Base-by-base conservation (phyloP, 2,113 vertebrate species). In the Pontoporia blainvillei region DNA sequence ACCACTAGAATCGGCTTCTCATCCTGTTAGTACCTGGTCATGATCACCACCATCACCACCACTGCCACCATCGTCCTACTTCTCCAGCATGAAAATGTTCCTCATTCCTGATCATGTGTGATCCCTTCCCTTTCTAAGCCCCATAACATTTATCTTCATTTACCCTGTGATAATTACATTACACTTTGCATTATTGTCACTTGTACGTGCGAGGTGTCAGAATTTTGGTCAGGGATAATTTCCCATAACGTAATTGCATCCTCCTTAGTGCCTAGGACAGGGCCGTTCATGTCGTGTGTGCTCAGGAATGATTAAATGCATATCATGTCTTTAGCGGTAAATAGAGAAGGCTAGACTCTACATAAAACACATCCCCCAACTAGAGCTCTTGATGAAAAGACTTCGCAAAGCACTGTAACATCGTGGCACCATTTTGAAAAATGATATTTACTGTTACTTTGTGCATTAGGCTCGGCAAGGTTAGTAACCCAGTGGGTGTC, bases 401-500 rank as follows among this genome's bases (percentile, higher is more conserved):
- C 29, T 83, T 13, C 46, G 25, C 44, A 78, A 62, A 66, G 27
- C 67, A n/a, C 23, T 59, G 44, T 12, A 44, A 14, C 61, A 7
- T 85, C 34, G 34, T 3, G 78, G n/a, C 6, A 61, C 21, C 34
- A 13, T 41, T 29, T 76, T 67, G n/a, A 17, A 71, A 88, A 67
- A 69, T 36, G 34, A 31, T 64, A 71, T 71, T 94, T 59, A 46
- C 39, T 69, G 31, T 79, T 64, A 90, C 36, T 95, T 75, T 89
- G 46, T 67, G 18, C 29, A n/a, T 79, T 72, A 90, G 93, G 52
- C 64, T 83, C 62, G 61, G 23, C 34, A 90, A 95, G 23, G 86
- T 83, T 93, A 79, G 34, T 88, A 86, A 90, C 29, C 34, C 7
- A 52, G 41, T 75, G 57, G 13, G 6, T 84, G 8, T 66, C 87